Base-by-base conservation (phyloP, 2,888 invertebrate genomes). In the Unio pictorum region DNA sequence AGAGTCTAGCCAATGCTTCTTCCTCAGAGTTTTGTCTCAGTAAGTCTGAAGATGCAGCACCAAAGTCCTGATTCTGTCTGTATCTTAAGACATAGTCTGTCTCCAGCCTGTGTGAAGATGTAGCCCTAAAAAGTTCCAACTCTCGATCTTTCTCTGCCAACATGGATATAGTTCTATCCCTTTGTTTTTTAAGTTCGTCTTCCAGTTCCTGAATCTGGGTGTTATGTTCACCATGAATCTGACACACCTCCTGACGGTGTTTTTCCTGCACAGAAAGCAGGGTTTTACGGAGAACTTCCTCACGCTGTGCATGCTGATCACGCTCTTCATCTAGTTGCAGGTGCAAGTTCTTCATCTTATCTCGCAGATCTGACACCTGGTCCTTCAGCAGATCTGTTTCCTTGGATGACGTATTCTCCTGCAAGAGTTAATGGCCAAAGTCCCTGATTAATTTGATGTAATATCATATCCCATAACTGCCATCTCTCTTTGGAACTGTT, bases 101-200 rank as follows among this genome's bases (percentile, higher is more conserved):
- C 30, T 82, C 80, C n/a, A 78, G 56, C 28, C 69, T 73, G 28
- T 80, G 83, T 23, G 75, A 68, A 26, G 76, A 69, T 17, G 78
- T 66, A 1, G 80, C 61, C 91, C 91, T 82, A 64, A 91, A 77
- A 54, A 85, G 78, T 28, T 84, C 81, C 11, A 92, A 84, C 76
- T 92, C 91, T 61, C 86, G 84, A 68, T 96, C 96, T 54, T 95
- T 95, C 83, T 96, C 96, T 23, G 94, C 93, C 56, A 97, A 90
- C 34, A 96, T 89, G 3, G 93, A 92, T 15, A 95, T 91, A 56
- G 95, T 95, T 57, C 96, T 91, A 67, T 95, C 94, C 0, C 96
- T 91, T 86, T 96, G 96, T n/a, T 94, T 94, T 62, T 93, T 92
- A 54, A 89, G 80, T 67, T 89, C 87, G 7, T 77, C 73, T 72